Percentiles rank a stretch among this genome's conserved stretches.
phyloP scores from a whole-genome alignment of 2,888 invertebrate genomes.

The Pardosa pseudoannulata region DNA sequence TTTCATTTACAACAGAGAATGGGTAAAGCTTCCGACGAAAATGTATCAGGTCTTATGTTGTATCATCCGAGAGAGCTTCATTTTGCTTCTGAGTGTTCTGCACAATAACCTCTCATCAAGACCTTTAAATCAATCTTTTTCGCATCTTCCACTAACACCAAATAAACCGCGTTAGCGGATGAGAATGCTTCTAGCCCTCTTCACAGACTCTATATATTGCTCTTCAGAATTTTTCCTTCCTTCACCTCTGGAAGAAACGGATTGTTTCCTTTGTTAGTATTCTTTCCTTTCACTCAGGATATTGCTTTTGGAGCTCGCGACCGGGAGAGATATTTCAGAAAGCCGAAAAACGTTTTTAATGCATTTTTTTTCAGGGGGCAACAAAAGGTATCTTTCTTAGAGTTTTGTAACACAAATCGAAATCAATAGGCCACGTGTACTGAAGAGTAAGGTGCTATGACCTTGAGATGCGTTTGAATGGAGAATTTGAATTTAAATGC shows the following conservation, averaged over 20 bases:
- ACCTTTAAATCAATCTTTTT: background rate
- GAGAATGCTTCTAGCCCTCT: background rate
- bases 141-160: background rate
- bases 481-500: no score
- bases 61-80: no score
- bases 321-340: background rate
- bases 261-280: constrained; percentile 12
- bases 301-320: background rate
- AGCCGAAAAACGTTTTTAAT: background rate
- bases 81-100: no score
- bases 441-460: no score
- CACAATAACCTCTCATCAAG: background rate
- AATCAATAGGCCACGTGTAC: no score
- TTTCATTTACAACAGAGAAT: no score
- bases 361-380: no score
- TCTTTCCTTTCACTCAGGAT: background rate
- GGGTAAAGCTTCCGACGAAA: no score
- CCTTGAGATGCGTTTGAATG: no score
- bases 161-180: background rate
- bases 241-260: background rate
- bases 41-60: no score
- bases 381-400: no score
- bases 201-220: background rate
- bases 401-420: no score
- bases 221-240: background rate